Conservation (phyloP, 1,140 invertebrate genomes). For the Lordiphosa stackelbergi region DNA sequence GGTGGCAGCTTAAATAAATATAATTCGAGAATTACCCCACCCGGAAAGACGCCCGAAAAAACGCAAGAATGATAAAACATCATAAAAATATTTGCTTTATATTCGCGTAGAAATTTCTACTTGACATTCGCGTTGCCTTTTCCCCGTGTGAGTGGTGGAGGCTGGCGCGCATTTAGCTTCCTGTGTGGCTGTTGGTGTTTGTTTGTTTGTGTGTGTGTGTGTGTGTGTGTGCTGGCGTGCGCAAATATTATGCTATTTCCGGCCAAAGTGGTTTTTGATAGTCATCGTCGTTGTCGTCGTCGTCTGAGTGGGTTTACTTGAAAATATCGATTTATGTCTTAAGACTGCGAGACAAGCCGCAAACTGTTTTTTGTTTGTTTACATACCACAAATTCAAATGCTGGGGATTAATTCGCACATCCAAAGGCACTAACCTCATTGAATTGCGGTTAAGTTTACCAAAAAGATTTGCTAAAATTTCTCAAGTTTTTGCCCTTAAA, state of each 20-base stretch:
- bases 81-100: constrained; percentile 54
- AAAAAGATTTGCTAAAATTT: constrained; percentile 32
- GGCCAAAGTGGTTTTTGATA: constrained; percentile 60
- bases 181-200: constrained; percentile 1
- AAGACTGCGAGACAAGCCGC: constrained; percentile 14
- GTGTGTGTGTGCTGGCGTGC: constrained; percentile 23
- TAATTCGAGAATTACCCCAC: constrained; percentile 25
- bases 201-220: constrained; percentile 3
- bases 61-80: constrained; percentile 47
- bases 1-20: constrained; percentile 40
- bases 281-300: constrained; percentile 28
- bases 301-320: constrained; percentile 26
- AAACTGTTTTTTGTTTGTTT: constrained; percentile 28
- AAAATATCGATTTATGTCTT: constrained; percentile 52
- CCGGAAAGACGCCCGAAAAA: constrained; percentile 2
- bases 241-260: constrained; percentile 61
- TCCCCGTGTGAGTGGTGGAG: constrained; percentile 14
- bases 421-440: constrained; percentile 13
- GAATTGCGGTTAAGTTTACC: constrained; percentile 12
- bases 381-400: constrained; percentile 31
- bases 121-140: constrained; percentile 22
- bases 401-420: constrained; percentile 29
- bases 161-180: constrained; percentile 40
- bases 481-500: constrained; percentile 16
- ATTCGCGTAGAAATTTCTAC: constrained; percentile 32